These are phyloP conservation scores for Anolis apletophallus DNA, from an alignment of 2,797 vertebrate genomes.

Conservation along the genomic window DNA sequence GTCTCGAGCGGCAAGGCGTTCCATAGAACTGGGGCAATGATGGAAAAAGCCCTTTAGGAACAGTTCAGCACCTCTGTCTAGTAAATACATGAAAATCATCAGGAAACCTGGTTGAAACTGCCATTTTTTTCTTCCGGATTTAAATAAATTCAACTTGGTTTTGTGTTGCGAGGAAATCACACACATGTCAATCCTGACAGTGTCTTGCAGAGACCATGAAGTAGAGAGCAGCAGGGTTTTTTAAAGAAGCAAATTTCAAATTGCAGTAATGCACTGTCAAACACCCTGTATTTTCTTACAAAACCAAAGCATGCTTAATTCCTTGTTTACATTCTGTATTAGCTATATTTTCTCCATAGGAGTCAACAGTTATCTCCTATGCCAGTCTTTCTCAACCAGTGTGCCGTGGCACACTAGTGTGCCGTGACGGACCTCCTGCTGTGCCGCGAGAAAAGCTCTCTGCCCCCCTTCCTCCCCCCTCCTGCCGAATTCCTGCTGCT, in stretches of 20 bases:
- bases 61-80: background rate
- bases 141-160: background rate
- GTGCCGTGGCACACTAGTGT: too few relatives aligned
- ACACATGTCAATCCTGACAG: too few relatives aligned
- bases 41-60: too few relatives aligned
- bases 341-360: too few relatives aligned
- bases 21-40: too few relatives aligned
- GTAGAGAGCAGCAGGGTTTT: background rate
- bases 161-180: background rate
- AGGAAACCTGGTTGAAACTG: background rate
- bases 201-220: background rate
- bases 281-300: background rate
- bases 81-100: background rate
- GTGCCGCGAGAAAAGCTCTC: too few relatives aligned
- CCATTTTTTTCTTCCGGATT: background rate
- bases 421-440: too few relatives aligned
- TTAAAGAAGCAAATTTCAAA: background rate
- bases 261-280: background rate
- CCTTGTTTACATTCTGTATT: background rate
- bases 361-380: background rate
- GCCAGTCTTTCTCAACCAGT: too few relatives aligned
- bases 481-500: too few relatives aligned
- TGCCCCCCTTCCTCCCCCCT: too few relatives aligned
- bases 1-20: too few relatives aligned
- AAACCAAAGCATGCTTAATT: background rate